These are phyloP conservation scores for Tinea trinotella DNA, from an alignment of 2,888 invertebrate species.

Conservation along the genomic window DNA sequence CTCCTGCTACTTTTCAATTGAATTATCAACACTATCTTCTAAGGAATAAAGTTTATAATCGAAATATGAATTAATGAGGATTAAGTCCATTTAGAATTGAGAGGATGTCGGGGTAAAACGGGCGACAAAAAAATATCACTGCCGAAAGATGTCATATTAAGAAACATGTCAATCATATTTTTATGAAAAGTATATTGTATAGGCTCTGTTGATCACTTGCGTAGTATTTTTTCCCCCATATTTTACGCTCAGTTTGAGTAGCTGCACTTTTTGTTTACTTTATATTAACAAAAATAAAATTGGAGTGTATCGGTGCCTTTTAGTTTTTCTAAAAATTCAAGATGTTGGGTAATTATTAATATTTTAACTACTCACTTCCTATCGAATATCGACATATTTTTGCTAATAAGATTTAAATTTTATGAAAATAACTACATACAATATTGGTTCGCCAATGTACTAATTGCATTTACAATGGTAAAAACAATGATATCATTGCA, in stretches of 20 bases:
- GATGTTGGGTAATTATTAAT: background rate
- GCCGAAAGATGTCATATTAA: conserved; percentile 71
- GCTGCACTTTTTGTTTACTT: conserved; percentile 38
- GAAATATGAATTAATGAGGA: background rate
- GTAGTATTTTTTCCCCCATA: conserved; percentile 55
- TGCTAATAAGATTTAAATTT: background rate
- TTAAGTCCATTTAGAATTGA: background rate
- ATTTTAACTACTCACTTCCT: too few species aligned
- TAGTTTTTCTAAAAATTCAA: background rate
- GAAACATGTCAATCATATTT: conserved; percentile 72
- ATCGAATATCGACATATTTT: background rate
- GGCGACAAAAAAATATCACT: conserved; percentile 71
- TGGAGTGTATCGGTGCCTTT: background rate
- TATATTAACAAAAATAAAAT: background rate
- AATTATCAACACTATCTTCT: background rate
- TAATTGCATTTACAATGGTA: conserved; percentile 7
- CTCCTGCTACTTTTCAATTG: background rate
- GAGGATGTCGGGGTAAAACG: conserved; percentile 31
- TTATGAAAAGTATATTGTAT: conserved; percentile 63
- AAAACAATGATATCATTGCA: conserved; percentile 23
- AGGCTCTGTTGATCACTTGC: conserved; percentile 60
- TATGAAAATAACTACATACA: background rate
- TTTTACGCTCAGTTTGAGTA: conserved; percentile 62
- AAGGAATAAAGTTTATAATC: background rate
- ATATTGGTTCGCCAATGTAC: background rate